Evolutionary conservation across 92 coral and sea anemone species (phyloP).

Genomic region (Porites lobata): DNA sequence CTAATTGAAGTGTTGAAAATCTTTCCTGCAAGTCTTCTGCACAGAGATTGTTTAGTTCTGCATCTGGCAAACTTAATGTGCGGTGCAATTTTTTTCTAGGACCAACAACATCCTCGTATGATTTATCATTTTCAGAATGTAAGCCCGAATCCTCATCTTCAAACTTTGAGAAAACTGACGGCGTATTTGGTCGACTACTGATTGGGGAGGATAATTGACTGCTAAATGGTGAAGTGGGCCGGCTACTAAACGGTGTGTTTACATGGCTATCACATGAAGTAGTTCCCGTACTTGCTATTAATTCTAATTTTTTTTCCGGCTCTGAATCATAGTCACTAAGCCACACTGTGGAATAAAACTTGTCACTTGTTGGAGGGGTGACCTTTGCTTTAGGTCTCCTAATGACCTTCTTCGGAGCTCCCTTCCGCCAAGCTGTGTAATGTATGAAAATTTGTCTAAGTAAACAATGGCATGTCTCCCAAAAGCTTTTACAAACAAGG

Average conservation of each 20-base stretch:
- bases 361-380: conserved; percentile 83
- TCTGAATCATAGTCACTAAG: conserved; percentile 98
- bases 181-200: conserved; percentile 89
- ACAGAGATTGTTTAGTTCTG: conserved; percentile 84
- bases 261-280: conserved; percentile 89
- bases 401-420: conserved; percentile 91
- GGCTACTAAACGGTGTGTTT: conserved; percentile 93
- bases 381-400: conserved; percentile 87
- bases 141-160: conserved; percentile 94
- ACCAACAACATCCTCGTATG: conserved; percentile 81
- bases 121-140: conserved; percentile 91
- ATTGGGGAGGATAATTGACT: conserved; percentile 90
- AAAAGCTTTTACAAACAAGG: neutral
- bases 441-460: conserved; percentile 70
- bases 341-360: conserved; percentile 99
- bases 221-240: conserved; percentile 88
- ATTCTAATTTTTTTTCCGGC: conserved; percentile 91
- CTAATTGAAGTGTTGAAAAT: conserved; percentile 92
- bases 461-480: neutral
- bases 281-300: conserved; percentile 80
- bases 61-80: conserved; percentile 96
- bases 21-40: conserved; percentile 93
- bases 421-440: conserved; percentile 73
- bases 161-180: conserved; percentile 80
- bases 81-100: conserved; percentile 88